Evolutionary conservation across 2,797 vertebrate species (phyloP).

Genomic region (Muscicapa comitata): DNA sequence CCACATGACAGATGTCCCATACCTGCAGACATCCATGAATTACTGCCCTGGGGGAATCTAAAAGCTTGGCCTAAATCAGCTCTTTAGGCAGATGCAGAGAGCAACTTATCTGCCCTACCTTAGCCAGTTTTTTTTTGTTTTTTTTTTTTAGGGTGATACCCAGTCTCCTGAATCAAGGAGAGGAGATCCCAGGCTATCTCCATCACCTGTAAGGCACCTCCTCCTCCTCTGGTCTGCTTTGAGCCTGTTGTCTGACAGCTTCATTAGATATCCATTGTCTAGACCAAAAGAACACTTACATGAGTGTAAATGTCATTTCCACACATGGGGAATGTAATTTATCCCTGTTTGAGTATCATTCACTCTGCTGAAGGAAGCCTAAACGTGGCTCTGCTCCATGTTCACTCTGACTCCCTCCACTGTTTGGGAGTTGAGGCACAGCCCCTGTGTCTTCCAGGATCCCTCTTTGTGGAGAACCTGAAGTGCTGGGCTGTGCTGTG

Average conservation of each 20-base stretch:
- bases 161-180: background rate
- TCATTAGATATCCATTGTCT: background rate
- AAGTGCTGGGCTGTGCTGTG: background rate
- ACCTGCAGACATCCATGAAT: background rate
- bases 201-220: background rate
- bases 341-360: background rate
- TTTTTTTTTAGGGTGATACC: background rate
- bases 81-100: background rate
- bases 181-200: background rate
- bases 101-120: background rate
- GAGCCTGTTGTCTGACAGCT: background rate
- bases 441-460: background rate
- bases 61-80: background rate
- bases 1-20: background rate
- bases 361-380: background rate
- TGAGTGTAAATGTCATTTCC: background rate
- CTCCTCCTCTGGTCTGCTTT: background rate
- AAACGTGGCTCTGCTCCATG: accelerated
- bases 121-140: background rate
- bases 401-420: background rate
- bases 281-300: background rate
- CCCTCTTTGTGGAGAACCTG: background rate
- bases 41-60: background rate
- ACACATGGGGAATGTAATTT: accelerated
- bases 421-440: background rate